A percentile compares a stretch with the other conserved stretches of the same genome.
phyloP scores from a whole-genome alignment of 2,888 invertebrate species.

The Xanthorhoe spadicearia region DNA sequence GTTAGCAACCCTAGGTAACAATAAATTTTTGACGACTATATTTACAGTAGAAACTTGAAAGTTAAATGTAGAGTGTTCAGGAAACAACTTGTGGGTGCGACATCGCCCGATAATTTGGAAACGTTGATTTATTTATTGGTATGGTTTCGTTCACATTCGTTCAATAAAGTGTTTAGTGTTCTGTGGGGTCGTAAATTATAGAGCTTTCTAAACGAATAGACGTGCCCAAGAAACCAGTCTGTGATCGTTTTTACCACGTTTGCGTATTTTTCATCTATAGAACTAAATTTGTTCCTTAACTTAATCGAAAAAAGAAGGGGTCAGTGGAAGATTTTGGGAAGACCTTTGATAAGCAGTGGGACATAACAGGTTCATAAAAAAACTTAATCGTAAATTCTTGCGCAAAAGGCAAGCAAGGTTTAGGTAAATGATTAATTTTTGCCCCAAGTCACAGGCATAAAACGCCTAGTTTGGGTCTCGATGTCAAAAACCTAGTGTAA shows the following conservation, averaged over 20 bases:
- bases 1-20: background rate
- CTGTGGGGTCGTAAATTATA: constrained; percentile 21
- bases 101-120: constrained; percentile 20
- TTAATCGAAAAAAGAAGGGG: too few species aligned
- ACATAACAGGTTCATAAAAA: too few species aligned
- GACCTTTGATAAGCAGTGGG: too few species aligned
- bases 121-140: constrained; percentile 27
- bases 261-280: background rate
- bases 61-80: constrained; percentile 4
- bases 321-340: too few species aligned
- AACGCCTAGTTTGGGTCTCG: too few species aligned
- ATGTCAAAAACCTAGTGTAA: too few species aligned
- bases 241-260: background rate
- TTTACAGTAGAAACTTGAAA: constrained; percentile 10
- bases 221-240: background rate
- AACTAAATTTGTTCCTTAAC: too few species aligned
- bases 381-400: too few species aligned
- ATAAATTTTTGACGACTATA: constrained; percentile 7
- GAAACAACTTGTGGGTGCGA: constrained; percentile 18
- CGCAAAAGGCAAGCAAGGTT: too few species aligned
- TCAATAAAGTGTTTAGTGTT: constrained; percentile 30
- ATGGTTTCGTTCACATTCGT: constrained; percentile 12
- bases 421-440: too few species aligned
- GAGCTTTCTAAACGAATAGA: constrained; percentile 8
- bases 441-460: too few species aligned